These are phyloP conservation scores for Protaetia brevitarsis DNA, from an alignment of 1,140 invertebrate species.

Conservation along the genomic window DNA sequence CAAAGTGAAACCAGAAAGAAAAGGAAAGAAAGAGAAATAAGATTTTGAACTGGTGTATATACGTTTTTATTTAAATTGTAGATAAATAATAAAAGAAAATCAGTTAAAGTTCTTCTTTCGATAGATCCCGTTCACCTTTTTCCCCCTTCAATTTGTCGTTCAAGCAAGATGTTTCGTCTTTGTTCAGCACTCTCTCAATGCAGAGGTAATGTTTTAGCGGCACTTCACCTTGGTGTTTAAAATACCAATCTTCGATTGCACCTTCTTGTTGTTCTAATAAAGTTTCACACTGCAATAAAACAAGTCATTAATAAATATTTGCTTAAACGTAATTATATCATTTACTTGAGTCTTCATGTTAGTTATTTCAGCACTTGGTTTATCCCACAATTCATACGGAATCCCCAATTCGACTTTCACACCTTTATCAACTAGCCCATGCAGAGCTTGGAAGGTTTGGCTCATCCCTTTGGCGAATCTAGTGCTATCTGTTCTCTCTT, in stretches of 20 bases:
- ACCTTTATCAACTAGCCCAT: conserved; percentile 92
- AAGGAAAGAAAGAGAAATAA: conserved; percentile 49
- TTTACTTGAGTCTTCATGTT: conserved; percentile 82
- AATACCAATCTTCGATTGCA: conserved; percentile 78
- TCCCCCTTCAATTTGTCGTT: conserved; percentile 57
- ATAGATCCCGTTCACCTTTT: conserved; percentile 38
- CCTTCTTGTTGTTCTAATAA: conserved; percentile 73
- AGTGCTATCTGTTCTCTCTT: conserved; percentile 86
- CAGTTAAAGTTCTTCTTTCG: conserved; percentile 21
- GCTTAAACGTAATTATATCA: background rate
- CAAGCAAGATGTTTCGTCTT: conserved; percentile 66
- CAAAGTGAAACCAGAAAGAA: conserved; percentile 63
- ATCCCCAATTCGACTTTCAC: conserved; percentile 97
- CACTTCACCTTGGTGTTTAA: conserved; percentile 63
- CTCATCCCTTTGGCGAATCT: conserved; percentile 96
- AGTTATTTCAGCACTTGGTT: conserved; percentile 94
- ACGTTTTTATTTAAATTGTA: background rate
- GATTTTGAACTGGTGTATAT: too few species aligned
- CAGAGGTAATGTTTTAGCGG: conserved; percentile 68
- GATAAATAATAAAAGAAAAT: conserved; percentile 9
- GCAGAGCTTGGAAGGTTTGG: conserved; percentile 92
- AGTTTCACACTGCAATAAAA: conserved; percentile 61
- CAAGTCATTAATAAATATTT: background rate
- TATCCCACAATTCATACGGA: conserved; percentile 94
- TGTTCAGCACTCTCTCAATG: conserved; percentile 62